phyloP scores from a whole-genome alignment of 2,888 invertebrate genomes.

The Trichacis sp. region DNA sequence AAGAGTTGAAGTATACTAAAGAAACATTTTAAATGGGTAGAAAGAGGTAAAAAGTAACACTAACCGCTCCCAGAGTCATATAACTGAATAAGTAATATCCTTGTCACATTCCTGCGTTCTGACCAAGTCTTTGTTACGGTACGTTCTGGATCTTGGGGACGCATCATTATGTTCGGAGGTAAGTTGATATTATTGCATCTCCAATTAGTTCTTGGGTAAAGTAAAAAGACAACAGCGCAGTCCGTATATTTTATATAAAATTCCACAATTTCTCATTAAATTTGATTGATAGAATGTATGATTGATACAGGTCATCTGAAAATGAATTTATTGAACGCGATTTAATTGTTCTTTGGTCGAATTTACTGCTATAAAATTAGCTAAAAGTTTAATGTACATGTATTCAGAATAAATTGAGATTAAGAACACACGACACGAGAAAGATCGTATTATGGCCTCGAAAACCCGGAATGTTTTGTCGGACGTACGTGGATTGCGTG shows the following conservation, averaged over 20 bases:
- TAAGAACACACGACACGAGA: conserved; percentile 12
- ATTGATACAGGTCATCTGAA: too few relatives aligned
- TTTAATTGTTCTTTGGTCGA: too few relatives aligned
- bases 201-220: too few relatives aligned
- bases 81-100: conserved; percentile 12
- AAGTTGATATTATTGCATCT: conserved; percentile 11
- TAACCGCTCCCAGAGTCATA: conserved; percentile 14
- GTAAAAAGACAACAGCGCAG: too few relatives aligned
- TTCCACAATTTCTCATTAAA: too few relatives aligned
- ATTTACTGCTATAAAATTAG: neutral
- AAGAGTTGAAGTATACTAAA: neutral
- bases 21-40: conserved; percentile 6
- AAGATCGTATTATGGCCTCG: conserved; percentile 38
- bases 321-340: too few relatives aligned
- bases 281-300: too few relatives aligned
- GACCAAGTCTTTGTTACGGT: conserved; percentile 9
- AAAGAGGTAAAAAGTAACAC: neutral
- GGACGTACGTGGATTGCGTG: conserved; percentile 2
- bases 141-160: neutral
- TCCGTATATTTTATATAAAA: too few relatives aligned
- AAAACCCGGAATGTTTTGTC: conserved; percentile 31
- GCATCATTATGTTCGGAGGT: conserved; percentile 11
- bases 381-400: conserved; percentile 27
- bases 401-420: too few relatives aligned
- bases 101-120: conserved; percentile 7